Percentiles rank a stretch among this genome's conserved stretches.
These are phyloP conservation scores for Coleophora deauratella DNA, from an alignment of 2,888 invertebrate species.

Conservation along the genomic window DNA sequence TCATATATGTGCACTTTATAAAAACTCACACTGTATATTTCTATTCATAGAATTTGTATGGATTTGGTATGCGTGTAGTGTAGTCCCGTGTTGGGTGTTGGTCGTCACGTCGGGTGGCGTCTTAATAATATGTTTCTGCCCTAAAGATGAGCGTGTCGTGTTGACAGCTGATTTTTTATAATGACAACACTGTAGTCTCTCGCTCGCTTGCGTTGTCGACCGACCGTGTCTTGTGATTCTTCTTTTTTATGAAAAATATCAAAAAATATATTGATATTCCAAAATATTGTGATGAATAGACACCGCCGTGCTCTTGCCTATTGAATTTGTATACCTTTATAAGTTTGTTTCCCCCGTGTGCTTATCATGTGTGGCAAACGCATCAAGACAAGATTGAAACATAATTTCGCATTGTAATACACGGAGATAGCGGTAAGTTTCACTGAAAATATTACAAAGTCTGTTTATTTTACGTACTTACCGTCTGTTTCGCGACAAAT, in stretches of 20 bases:
- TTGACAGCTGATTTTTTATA: too few relatives aligned
- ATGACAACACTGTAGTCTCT: too few relatives aligned
- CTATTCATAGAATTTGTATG: too few relatives aligned
- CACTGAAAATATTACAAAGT: conserved; percentile 26
- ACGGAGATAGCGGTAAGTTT: conserved; percentile 57
- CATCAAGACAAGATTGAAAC: conserved; percentile 64
- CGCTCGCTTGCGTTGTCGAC: conserved; percentile 38
- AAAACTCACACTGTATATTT: too few relatives aligned
- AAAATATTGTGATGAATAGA: conserved; percentile 30
- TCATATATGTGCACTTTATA: too few relatives aligned
- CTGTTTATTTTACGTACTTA: conserved; percentile 21
- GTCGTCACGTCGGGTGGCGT: too few relatives aligned
- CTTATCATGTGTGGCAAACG: conserved; percentile 61
- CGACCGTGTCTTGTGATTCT: conserved; percentile 52
- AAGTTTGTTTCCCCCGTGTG: conserved; percentile 16
- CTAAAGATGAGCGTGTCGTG: too few relatives aligned
- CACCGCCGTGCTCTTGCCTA: conserved; percentile 18
- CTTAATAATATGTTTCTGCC: too few relatives aligned
- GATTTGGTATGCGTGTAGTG: too few relatives aligned
- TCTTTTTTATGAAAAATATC: conserved; percentile 59
- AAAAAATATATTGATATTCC: conserved; percentile 56
- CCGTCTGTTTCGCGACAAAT: conserved; percentile 17
- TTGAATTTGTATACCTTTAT: conserved; percentile 9
- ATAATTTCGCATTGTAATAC: conserved; percentile 55
- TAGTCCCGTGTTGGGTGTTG: too few relatives aligned